Evolutionary conservation across 1,140 invertebrate genomes (phyloP).

Genomic region (Zelostemma sp.): DNA sequence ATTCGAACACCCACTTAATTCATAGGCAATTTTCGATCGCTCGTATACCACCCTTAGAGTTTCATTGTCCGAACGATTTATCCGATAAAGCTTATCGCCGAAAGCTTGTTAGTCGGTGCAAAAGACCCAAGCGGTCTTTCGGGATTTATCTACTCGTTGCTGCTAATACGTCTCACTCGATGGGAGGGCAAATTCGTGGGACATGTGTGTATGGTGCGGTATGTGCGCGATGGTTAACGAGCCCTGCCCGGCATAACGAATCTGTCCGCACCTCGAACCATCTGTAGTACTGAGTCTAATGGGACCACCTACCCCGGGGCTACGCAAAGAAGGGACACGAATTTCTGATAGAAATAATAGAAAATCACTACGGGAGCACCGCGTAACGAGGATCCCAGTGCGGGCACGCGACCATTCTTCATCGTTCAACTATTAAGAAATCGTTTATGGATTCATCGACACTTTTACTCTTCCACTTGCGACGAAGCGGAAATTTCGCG

Average conservation of each 20-base stretch:
- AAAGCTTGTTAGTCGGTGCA: slow-evolving; percentile 14
- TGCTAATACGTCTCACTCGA: slow-evolving; percentile 42
- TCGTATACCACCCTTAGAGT: too few relatives aligned
- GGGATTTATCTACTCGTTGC: slow-evolving; percentile 21
- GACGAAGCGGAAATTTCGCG: too few relatives aligned
- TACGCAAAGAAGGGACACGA: slow-evolving; percentile 28
- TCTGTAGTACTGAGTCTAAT: slow-evolving; percentile 60
- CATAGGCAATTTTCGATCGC: not conserved
- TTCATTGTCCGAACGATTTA: slow-evolving; percentile 12
- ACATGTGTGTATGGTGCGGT: slow-evolving; percentile 38
- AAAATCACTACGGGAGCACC: slow-evolving; percentile 49
- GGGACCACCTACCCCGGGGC: slow-evolving; percentile 47
- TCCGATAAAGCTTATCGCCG: slow-evolving; percentile 12
- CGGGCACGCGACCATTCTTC: slow-evolving; percentile 52
- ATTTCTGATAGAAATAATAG: slow-evolving; percentile 59
- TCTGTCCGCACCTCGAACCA: slow-evolving; percentile 60
- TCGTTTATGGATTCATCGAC: slow-evolving; percentile 1
- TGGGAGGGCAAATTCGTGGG: slow-evolving; percentile 49
- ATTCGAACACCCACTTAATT: too few relatives aligned
- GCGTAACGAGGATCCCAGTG: slow-evolving; percentile 55
- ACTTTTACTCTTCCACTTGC: not conserved
- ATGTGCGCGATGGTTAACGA: slow-evolving; percentile 52
- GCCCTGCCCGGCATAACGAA: slow-evolving; percentile 56
- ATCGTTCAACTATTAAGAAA: not conserved
- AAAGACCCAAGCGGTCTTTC: not conserved